These are phyloP conservation scores for Aeoliscus strigatus DNA, from an alignment of 2,797 vertebrate genomes.

Conservation along the genomic window DNA sequence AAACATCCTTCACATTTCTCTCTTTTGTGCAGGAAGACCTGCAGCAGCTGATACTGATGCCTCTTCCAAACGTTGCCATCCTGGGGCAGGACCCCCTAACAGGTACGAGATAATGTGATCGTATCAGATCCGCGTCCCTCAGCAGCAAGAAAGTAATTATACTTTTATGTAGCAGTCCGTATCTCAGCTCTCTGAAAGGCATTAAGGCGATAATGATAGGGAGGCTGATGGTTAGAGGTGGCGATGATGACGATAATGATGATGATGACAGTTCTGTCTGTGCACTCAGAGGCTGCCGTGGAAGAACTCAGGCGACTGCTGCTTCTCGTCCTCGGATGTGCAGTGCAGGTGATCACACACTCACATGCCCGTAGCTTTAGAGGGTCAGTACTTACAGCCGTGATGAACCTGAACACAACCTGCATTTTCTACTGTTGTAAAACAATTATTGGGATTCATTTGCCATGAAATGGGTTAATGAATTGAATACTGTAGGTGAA, in stretches of 20 bases:
- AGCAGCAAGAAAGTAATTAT: constrained; percentile 51
- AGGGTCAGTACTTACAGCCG: constrained; percentile 8
- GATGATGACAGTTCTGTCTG: constrained; percentile 49
- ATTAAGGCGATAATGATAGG: constrained; percentile 58
- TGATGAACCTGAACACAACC: no score
- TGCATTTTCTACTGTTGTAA: not conserved
- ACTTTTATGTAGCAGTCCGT: constrained; percentile 41
- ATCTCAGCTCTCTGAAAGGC: constrained; percentile 49
- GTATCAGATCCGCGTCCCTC: constrained; percentile 44
- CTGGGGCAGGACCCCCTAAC: constrained; percentile 84
- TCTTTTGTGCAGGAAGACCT: constrained; percentile 79
- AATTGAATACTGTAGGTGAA: no score
- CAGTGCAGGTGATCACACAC: constrained; percentile 81
- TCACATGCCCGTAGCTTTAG: not conserved
- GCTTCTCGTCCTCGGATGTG: constrained; percentile 82
- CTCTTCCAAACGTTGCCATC: constrained; percentile 82
- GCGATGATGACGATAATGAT: constrained; percentile 43
- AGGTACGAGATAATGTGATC: constrained; percentile 74
- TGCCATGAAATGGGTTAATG: no score
- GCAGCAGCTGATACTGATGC: constrained; percentile 83
- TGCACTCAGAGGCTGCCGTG: constrained; percentile 79
- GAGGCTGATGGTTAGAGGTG: constrained; percentile 16
- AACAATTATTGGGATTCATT: no score
- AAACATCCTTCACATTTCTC: constrained; percentile 15
- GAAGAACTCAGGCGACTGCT: constrained; percentile 81